Base-by-base conservation (phyloP, 2,888 invertebrate genomes). In the Agrochola circellaris region DNA sequence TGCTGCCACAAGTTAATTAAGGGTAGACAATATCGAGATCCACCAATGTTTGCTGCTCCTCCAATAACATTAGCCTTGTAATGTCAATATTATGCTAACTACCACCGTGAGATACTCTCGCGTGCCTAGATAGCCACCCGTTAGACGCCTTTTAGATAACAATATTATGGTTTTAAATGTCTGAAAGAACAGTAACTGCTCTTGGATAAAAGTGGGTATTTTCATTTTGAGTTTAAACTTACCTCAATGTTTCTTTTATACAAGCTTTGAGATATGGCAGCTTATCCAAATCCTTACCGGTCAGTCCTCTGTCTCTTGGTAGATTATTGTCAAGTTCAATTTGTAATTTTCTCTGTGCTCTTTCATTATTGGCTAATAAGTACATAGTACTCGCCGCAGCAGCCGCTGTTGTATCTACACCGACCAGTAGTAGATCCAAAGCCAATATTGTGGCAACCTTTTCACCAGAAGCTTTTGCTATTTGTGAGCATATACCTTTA, bases 351-450 rank as follows among this genome's bases (percentile, higher is more conserved):
- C 96, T 96, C 91, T 98, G 98, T 82, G 97, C 97, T 73, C 97
- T 97, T 20, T 96, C 96, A 94, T 98, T 98, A 89, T 97, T 97
- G 13, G 98, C 97, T 85, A 98, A 93, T 91, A 98, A 97, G 94
- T 98, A 98, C 77, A 98, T 97, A 26, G 98, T 97, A 80, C 98
- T 98, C 0, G 98, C 97, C 26, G 97, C 97, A 7, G 98, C 98
- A 58, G 98, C 98, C 0, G 98, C 98, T 7, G 98, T 98, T 95
- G 98, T 98, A 91, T 98, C 98, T 2, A 98, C 98, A 20, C 98
- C 98, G 81, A 98, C 98, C 30, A 98, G 95, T 86, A 98, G 97
- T 84, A 98, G 95, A 92, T 98, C 98, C 78, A 98, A 92, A 11
- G 98, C 98, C 83, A 98, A 95, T 79, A 98, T 98, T 13, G 98